Evolutionary conservation across 2,888 invertebrate species (phyloP).

Genomic region (Galeruca laticollis): DNA sequence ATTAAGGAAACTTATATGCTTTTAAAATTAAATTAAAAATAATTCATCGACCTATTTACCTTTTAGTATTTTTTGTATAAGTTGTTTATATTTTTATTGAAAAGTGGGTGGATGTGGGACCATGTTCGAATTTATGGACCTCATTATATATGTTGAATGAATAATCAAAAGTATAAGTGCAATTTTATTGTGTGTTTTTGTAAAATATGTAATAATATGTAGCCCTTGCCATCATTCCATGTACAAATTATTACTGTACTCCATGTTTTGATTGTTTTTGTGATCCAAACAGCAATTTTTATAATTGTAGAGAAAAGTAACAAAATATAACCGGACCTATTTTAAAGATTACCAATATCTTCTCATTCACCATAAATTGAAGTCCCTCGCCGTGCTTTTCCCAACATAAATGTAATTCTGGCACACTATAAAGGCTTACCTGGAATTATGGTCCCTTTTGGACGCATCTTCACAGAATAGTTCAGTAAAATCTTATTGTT

Average conservation of each 20-base stretch:
- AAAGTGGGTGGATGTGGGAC: conserved; percentile 1
- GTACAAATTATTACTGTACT: conserved; percentile 23
- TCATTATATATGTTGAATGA: not conserved
- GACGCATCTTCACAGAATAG: no score
- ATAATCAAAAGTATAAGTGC: conserved; percentile 20
- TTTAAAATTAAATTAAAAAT: no score
- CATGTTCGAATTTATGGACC: not conserved
- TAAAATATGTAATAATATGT: conserved; percentile 13
- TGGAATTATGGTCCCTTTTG: no score
- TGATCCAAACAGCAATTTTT: not conserved
- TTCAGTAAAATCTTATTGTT: no score
- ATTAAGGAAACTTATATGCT: not conserved
- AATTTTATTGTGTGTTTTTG: conserved; percentile 24
- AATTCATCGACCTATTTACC: no score
- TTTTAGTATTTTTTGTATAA: not conserved
- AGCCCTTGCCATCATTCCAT: conserved; percentile 32
- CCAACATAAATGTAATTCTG: no score
- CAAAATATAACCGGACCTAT: no score
- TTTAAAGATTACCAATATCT: no score
- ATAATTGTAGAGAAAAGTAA: no score
- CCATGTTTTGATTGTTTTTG: conserved; percentile 8
- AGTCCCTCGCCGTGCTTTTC: no score
- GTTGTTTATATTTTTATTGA: not conserved
- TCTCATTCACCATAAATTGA: no score
- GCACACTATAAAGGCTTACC: no score